Conservation (phyloP, 2,113 vertebrate species). For the Rhabdornis inornatus region DNA sequence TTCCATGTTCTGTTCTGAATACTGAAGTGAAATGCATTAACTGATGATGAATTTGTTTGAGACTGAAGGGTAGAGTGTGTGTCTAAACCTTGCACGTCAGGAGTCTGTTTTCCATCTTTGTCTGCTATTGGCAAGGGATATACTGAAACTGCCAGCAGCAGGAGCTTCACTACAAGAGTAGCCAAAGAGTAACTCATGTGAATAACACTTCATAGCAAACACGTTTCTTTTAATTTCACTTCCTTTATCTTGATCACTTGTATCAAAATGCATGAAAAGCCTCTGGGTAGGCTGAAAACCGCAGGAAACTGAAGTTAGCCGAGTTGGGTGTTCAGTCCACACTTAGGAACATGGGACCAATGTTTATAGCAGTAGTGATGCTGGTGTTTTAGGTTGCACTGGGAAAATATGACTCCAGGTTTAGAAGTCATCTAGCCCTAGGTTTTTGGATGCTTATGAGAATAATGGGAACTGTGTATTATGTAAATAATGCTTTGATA, state of each 20-base stretch:
- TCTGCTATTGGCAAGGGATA: not conserved
- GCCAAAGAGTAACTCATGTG: not conserved
- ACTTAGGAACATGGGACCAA: conserved; percentile 39
- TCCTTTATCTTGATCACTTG: not conserved
- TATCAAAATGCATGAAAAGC: not conserved
- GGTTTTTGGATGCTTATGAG: conserved; percentile 10
- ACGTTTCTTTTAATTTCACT: not conserved
- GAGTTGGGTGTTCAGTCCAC: not conserved
- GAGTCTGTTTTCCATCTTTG: conserved; percentile 6
- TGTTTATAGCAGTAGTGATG: conserved; percentile 16
- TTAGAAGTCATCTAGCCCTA: conserved; percentile 20
- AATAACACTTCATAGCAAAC: not conserved
- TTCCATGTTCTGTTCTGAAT: not conserved
- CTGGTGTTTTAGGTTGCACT: conserved; percentile 53
- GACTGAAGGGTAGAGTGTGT: not conserved
- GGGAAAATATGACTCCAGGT: conserved; percentile 39
- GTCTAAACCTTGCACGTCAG: not conserved
- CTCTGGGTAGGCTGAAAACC: not conserved
- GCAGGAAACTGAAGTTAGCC: not conserved
- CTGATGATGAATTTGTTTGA: not conserved
- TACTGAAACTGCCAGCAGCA: conserved; percentile 11
- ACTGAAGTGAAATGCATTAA: conserved; percentile 2
- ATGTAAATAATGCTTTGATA: conserved; percentile 43
- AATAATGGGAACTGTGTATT: conserved; percentile 29
- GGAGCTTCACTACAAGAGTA: not conserved